These are phyloP conservation scores for Adrianichthys oophorus DNA, from an alignment of 2,797 vertebrate genomes.

Conservation along the genomic window DNA sequence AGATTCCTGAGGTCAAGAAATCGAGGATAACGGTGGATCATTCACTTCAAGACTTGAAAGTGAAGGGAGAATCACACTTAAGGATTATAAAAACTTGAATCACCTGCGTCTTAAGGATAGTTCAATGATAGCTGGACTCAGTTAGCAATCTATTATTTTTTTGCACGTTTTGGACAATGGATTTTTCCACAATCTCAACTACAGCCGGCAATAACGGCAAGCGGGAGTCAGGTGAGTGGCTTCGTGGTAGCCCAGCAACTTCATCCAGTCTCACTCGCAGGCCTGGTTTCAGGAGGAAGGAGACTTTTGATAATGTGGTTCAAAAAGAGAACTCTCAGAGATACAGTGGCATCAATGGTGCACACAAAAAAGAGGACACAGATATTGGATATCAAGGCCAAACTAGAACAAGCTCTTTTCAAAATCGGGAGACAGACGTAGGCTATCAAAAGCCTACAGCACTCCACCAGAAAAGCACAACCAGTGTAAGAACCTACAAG, in stretches of 20 bases:
- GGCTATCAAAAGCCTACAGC: constrained; percentile 8
- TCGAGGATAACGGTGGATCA: constrained; percentile 20
- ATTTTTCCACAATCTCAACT: constrained; percentile 53
- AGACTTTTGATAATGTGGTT: not conserved
- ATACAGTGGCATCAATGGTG: constrained; percentile 7
- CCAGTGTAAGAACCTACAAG: constrained; percentile 24
- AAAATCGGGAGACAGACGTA: constrained; percentile 29
- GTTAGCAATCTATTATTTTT: constrained; percentile 47
- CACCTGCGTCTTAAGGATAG: constrained; percentile 16
- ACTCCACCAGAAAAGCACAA: constrained; percentile 28
- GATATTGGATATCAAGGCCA: constrained; percentile 21
- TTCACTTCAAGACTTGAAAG: constrained; percentile 7
- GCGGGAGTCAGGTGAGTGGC: constrained; percentile 32
- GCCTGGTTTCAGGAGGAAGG: constrained; percentile 30
- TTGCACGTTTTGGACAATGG: constrained; percentile 65
- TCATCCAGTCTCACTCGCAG: constrained; percentile 45
- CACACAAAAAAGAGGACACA: constrained; percentile 17
- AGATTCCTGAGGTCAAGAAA: constrained; percentile 21
- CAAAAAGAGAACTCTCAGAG: constrained; percentile 4
- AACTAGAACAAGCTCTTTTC: constrained; percentile 13
- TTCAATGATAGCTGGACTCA: constrained; percentile 25
- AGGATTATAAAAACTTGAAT: constrained; percentile 18
- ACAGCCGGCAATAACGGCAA: constrained; percentile 34
- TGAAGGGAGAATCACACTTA: constrained; percentile 10
- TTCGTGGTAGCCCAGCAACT: constrained; percentile 72